Conservation (phyloP, 2,888 invertebrate species). For the Agrochola circellaris region DNA sequence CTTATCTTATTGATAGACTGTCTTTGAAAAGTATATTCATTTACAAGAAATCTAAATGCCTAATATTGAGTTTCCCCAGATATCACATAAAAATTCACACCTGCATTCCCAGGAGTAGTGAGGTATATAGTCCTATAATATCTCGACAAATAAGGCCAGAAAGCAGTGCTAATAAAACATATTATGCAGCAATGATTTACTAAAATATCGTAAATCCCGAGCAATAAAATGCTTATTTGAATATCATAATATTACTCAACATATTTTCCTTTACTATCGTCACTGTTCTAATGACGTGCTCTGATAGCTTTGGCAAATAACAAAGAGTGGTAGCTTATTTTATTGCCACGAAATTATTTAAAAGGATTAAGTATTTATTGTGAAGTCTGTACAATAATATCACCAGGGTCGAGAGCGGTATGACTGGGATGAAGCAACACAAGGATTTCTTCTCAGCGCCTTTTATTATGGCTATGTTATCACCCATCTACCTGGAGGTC, state of each 20-base stretch:
- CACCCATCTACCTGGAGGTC: constrained; percentile 95
- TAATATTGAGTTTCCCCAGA: too few species aligned
- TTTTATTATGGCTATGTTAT: constrained; percentile 96
- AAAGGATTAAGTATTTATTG: neutral
- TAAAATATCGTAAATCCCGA: constrained; percentile 11
- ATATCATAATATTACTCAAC: constrained; percentile 19
- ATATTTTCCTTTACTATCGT: constrained; percentile 10
- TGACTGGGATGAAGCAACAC: constrained; percentile 93
- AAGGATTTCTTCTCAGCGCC: constrained; percentile 94
- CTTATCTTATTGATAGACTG: neutral
- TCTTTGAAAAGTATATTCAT: neutral
- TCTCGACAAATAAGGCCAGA: neutral
- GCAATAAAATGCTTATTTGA: constrained; percentile 26
- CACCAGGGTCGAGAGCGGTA: constrained; percentile 84
- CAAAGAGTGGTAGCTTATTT: neutral
- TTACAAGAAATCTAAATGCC: neutral
- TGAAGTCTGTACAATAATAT: constrained; percentile 2
- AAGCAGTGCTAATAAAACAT: neutral
- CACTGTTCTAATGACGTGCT: neutral
- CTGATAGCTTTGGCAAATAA: constrained; percentile 24
- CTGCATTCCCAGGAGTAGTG: neutral
- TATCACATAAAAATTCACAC: neutral
- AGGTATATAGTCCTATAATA: too few species aligned
- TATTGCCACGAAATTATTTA: neutral
- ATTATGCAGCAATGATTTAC: neutral